Base-by-base conservation (phyloP, 2,113 vertebrate species). In the Australoheros scitulus region DNA sequence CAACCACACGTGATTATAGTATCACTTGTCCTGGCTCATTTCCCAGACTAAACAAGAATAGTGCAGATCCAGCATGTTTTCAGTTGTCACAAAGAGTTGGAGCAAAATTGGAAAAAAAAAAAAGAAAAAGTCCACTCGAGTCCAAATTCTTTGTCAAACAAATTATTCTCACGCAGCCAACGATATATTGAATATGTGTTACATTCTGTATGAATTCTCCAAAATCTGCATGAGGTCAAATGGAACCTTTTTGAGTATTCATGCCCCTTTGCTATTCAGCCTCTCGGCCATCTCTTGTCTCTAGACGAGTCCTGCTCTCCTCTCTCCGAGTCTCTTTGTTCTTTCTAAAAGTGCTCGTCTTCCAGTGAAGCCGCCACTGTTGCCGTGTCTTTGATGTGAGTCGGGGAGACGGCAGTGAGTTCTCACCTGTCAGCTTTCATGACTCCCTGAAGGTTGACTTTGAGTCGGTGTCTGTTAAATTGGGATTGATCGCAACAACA, bases 401-500 rank as follows among this genome's bases (percentile, higher is more conserved):
- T 87, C 55, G 72, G 88, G 92, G 79, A 92, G 92, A 90, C 83
- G 79, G 92, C 91, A 92, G 87, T 93, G 92, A 93, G 93, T 95
- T 94, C 91, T 96, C 93, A 96, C 94, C 94, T 95, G 94, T 94
- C 95, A 95, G 93, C 91, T 92, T 91, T 91, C 93, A 92, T 86
- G 89, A 87, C 92, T 94, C 94, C 95, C 95, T 78, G 91, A 94
- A 94, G 95, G 92, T 92, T 93, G 90, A 94, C 92, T 95, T 93
- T 92, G 89, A 95, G 93, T 82, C 80, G 61, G 79, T 91, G 93
- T 94, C 93, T 95, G 94, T 94, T 95, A 95, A 96, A 95, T 95
- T 94, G 93, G 94, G 94, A 95, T 93, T 94, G 95, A 96, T 95
- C 85, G 89, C 91, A 90, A 94, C 94, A 95, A 95, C 94, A 87